phyloP scores from a whole-genome alignment of 2,888 invertebrate species.

The Leptopilina myrica region DNA sequence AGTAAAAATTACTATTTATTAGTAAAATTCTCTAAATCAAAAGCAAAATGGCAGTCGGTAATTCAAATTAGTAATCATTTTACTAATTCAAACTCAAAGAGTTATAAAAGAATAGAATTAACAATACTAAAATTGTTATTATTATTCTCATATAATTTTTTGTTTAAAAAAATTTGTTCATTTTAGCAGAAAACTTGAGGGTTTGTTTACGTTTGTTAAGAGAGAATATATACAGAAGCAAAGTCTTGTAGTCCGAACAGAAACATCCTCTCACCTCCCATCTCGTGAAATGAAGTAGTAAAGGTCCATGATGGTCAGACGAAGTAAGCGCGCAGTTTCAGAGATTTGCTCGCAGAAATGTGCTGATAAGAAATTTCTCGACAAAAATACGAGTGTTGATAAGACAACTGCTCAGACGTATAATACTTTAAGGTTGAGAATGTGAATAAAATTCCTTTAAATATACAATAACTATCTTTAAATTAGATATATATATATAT shows the following conservation, averaged over 20 bases:
- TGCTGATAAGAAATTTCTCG: conserved; percentile 25
- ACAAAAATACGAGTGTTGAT: conserved; percentile 27
- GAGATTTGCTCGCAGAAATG: conserved; percentile 21
- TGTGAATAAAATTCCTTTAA: conserved; percentile 14
- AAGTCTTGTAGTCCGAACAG: not conserved
- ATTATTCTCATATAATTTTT: no score
- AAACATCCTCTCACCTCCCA: not conserved
- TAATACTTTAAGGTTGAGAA: not conserved
- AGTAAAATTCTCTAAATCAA: no score
- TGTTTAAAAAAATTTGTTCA: no score
- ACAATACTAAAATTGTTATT: no score
- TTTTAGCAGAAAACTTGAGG: not conserved
- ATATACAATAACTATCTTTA: not conserved
- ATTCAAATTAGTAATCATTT: no score
- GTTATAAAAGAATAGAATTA: no score
- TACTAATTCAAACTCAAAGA: no score
- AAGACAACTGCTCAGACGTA: conserved; percentile 22
- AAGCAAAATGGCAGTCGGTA: no score
- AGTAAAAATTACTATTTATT: no score
- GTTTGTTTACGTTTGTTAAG: not conserved
- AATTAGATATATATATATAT: no score
- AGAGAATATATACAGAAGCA: not conserved
- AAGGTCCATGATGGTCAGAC: conserved; percentile 26
- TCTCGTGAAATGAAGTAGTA: conserved; percentile 1
- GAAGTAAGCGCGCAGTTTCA: conserved; percentile 6